phyloP scores from a whole-genome alignment of 2,888 invertebrate species.

The Chaetoderma sp. region DNA sequence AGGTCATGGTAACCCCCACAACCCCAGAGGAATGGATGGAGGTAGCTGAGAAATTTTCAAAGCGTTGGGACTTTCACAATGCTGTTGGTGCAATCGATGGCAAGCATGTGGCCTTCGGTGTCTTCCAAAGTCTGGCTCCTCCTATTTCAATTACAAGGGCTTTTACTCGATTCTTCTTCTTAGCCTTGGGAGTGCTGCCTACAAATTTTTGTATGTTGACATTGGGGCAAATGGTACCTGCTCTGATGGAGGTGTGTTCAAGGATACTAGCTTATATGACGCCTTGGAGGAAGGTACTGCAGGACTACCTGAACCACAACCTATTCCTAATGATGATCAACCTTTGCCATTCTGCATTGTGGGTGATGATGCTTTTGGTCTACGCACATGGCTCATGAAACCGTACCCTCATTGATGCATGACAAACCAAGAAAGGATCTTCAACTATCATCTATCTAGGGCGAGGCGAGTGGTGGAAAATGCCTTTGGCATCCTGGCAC shows the following conservation, averaged over 20 bases:
- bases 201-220: constrained; percentile 5
- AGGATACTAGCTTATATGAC: neutral
- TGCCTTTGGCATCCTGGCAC: neutral
- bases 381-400: constrained; percentile 23
- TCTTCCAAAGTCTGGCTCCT: neutral
- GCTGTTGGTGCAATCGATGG: constrained; percentile 13
- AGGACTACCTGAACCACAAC: constrained; percentile 6
- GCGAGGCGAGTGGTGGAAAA: constrained; percentile 3
- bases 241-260: constrained; percentile 5
- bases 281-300: neutral
- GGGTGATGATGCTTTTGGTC: constrained; percentile 16
- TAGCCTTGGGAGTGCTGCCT: neutral
- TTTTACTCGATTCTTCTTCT: constrained; percentile 8
- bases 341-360: constrained; percentile 5
- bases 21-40: constrained; percentile 13
- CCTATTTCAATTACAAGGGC: constrained; percentile 13
- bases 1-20: constrained; percentile 7
- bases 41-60: constrained; percentile 1
- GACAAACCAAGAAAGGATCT: constrained; percentile 4
- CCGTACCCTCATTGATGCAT: constrained; percentile 4
- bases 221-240: neutral
- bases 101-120: constrained; percentile 9
- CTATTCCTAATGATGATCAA: constrained; percentile 15
- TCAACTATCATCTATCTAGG: constrained; percentile 8
- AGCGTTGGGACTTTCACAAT: constrained; percentile 7